Evolutionary conservation across 2,888 invertebrate species (phyloP).

Genomic region (Gymnoscelis rufifasciata): DNA sequence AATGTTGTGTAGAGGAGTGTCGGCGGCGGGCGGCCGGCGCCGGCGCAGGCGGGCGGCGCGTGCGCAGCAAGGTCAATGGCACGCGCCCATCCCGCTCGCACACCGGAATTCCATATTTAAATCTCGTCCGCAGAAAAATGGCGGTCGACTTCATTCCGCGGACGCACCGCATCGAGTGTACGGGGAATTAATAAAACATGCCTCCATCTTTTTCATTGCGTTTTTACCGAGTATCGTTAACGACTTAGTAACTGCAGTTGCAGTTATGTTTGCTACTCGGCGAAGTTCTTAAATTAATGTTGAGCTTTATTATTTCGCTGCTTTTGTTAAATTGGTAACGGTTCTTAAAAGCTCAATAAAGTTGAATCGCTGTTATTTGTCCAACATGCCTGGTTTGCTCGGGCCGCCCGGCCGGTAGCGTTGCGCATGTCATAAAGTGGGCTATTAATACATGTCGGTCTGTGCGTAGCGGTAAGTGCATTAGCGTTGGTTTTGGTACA

Average conservation of each 20-base stretch:
- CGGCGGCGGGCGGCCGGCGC: conserved; percentile 33
- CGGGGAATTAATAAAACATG: conserved; percentile 77
- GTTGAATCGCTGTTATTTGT: conserved; percentile 36
- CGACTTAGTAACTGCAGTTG: conserved; percentile 55
- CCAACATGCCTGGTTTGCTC: conserved; percentile 30
- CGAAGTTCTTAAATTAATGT: conserved; percentile 46
- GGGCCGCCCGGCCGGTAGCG: conserved; percentile 25
- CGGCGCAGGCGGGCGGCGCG: conserved; percentile 51
- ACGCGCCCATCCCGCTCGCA: conserved; percentile 76
- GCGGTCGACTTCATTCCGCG: conserved; percentile 73
- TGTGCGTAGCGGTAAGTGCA: conserved; percentile 39
- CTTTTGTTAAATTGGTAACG: conserved; percentile 41
- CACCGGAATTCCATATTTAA: conserved; percentile 80
- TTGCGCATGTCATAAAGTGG: conserved; percentile 32
- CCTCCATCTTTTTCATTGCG: conserved; percentile 62
- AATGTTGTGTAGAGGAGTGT: conserved; percentile 35
- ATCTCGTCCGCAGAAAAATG: conserved; percentile 79
- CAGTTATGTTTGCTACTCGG: conserved; percentile 46
- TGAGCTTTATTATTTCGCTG: conserved; percentile 43
- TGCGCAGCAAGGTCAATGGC: conserved; percentile 77
- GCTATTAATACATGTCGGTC: conserved; percentile 33
- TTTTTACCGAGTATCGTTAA: conserved; percentile 67
- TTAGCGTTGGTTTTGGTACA: conserved; percentile 40
- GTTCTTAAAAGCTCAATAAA: conserved; percentile 44
- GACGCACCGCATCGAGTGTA: conserved; percentile 60